Evolutionary conservation across 2,888 invertebrate genomes (phyloP).

Genomic region (Quadriops clusia): DNA sequence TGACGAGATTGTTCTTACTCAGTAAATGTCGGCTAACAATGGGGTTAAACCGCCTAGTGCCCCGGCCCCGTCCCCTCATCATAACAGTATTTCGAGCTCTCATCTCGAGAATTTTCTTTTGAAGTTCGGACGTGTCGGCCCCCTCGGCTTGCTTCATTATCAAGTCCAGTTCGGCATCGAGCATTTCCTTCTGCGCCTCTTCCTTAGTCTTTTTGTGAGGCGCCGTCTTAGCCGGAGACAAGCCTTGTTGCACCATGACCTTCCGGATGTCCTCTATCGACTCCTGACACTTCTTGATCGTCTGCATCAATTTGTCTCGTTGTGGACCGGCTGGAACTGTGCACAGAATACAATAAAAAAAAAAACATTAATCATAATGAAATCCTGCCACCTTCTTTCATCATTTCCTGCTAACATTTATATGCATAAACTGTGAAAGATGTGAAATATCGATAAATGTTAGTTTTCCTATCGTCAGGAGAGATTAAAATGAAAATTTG

Average conservation of each 20-base stretch:
- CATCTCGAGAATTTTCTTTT: conserved; percentile 65
- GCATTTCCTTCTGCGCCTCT: conserved; percentile 76
- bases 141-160: conserved; percentile 83
- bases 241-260: conserved; percentile 42
- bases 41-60: conserved; percentile 30
- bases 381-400: too few relatives aligned
- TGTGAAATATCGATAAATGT: too few relatives aligned
- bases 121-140: conserved; percentile 71
- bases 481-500: too few relatives aligned
- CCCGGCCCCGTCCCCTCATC: conserved; percentile 33
- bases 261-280: conserved; percentile 69
- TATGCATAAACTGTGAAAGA: too few relatives aligned
- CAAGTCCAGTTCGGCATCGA: conserved; percentile 84
- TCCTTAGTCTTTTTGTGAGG: conserved; percentile 55
- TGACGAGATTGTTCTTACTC: conserved; percentile 32
- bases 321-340: conserved; percentile 57
- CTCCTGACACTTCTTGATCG: conserved; percentile 72
- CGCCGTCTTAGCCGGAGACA: conserved; percentile 17
- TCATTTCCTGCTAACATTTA: too few relatives aligned
- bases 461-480: too few relatives aligned
- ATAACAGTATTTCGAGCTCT: conserved; percentile 35
- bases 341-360: too few relatives aligned
- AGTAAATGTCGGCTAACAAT: conserved; percentile 28
- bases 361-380: too few relatives aligned
- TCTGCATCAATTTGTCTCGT: conserved; percentile 60